Percentiles rank a stretch among this genome's conserved stretches.
Evolutionary conservation across 1,140 invertebrate species (phyloP).

Genomic region (Ylistrum balloti): DNA sequence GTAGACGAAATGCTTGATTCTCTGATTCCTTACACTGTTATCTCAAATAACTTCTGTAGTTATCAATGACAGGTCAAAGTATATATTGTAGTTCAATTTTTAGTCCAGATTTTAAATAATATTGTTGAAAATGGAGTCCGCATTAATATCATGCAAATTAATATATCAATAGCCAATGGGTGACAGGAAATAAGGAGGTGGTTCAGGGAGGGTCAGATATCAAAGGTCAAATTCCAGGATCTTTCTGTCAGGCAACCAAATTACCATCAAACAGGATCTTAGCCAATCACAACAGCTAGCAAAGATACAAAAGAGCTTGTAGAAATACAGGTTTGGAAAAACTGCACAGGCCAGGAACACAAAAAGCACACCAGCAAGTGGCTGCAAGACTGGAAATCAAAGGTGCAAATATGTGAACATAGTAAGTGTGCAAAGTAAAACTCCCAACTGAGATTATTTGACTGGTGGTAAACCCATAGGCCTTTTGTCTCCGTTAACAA

Average conservation of each 20-base stretch:
- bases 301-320: neutral
- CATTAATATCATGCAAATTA: conserved; percentile 29
- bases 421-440: conserved; percentile 16
- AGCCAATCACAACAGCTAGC: conserved; percentile 37
- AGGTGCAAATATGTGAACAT: neutral
- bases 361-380: conserved; percentile 25
- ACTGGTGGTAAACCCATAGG: neutral
- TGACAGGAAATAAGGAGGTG: neutral
- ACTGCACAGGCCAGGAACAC: neutral
- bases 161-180: conserved; percentile 24
- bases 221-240: neutral
- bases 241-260: neutral
- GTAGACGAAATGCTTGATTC: too few relatives aligned
- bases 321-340: neutral
- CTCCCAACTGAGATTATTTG: neutral
- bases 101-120: neutral
- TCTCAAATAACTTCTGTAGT: neutral
- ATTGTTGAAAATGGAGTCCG: neutral
- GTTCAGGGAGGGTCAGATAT: neutral
- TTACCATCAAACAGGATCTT: conserved; percentile 16
- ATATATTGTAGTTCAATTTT: neutral
- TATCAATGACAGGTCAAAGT: neutral
- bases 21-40: too few relatives aligned
- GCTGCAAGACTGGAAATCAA: conserved; percentile 14
- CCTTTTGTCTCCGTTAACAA: too few relatives aligned